Evolutionary conservation across 2,888 invertebrate genomes (phyloP).

Genomic region (Auanema sp.): DNA sequence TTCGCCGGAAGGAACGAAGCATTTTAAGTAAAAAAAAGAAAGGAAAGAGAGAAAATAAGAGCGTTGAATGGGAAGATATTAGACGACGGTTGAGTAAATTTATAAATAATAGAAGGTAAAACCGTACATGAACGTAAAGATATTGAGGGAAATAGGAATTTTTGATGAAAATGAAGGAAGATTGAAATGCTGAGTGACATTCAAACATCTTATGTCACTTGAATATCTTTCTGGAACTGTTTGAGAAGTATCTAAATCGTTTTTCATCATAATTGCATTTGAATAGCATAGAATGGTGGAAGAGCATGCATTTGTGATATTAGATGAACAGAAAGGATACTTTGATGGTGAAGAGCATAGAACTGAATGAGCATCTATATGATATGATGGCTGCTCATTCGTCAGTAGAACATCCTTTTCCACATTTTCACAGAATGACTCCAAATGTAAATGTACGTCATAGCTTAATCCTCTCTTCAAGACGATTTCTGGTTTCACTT

Average conservation of each 20-base stretch:
- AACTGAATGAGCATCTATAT: conserved; percentile 27
- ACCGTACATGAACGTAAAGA: too few relatives aligned
- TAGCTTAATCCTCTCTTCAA: not conserved
- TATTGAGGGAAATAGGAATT: too few relatives aligned
- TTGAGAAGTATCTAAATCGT: conserved; percentile 6
- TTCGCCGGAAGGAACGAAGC: too few relatives aligned
- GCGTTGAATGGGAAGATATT: conserved; percentile 13
- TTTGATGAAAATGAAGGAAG: not conserved
- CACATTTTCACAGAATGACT: too few relatives aligned
- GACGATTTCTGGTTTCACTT: conserved; percentile 1
- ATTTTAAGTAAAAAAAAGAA: not conserved
- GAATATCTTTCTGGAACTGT: not conserved
- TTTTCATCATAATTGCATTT: conserved; percentile 21
- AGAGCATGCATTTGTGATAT: conserved; percentile 25
- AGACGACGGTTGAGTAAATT: conserved; percentile 12
- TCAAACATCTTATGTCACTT: conserved; percentile 31
- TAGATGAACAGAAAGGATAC: conserved; percentile 31
- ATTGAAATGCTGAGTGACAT: conserved; percentile 44
- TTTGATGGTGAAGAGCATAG: conserved; percentile 26
- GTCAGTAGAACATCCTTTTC: too few relatives aligned
- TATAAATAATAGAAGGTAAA: too few relatives aligned
- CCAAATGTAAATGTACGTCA: too few relatives aligned
- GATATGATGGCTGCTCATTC: conserved; percentile 5
- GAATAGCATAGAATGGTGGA: conserved; percentile 32
- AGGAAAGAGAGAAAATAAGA: conserved; percentile 12